Evolutionary conservation across 2,888 invertebrate genomes (phyloP), one percentile per base, ranked within the genome.

Genomic region (Emmelina monodactyla): DNA sequence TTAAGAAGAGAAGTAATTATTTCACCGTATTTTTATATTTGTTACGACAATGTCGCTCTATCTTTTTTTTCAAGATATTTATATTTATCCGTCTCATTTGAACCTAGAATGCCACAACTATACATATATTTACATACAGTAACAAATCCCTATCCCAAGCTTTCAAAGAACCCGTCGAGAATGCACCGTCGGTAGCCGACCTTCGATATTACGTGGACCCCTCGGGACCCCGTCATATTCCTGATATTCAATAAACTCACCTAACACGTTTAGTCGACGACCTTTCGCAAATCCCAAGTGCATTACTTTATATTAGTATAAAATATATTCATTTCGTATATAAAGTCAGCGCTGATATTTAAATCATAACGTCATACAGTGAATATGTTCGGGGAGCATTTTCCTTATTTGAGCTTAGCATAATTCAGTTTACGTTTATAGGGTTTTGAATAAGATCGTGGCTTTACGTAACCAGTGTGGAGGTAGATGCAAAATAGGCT

Each of bases 181-280:
- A 58, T 59, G 66, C 67, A 62, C 4, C n/a, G 25, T n/a, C 25
- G 5, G 5, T 9, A 25, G n/a, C 11, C 51, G 50, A 54, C 61
- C 54, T 59, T 48, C 53, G 52, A 58, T 58, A 62, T 61, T 53
- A n/a, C n/a, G 48, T 44, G 46, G 47, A 41, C 54, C 68, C 68
- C 62, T 41, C 45, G 57, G 63, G 68, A 62, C 55, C 48, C 43
- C 54, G 61, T 61, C 64, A 65, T 67, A 66, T 68, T 64, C 59
- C 56, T 61, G 60, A 69, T 69, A 69, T 70, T 70, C 69, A 69
- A 71, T 70, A 71, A 68, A 59, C 63, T 54, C 63, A 62, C 60
- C 66, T 70, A 69, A 70, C 68, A 58, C 66, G 62, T 69, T 70
- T 68, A 66, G 62, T 58, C 53, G 55, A 50, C 57, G 53, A 61